Base-by-base conservation (phyloP, 2,888 invertebrate species). In the Xiphydria camelus region DNA sequence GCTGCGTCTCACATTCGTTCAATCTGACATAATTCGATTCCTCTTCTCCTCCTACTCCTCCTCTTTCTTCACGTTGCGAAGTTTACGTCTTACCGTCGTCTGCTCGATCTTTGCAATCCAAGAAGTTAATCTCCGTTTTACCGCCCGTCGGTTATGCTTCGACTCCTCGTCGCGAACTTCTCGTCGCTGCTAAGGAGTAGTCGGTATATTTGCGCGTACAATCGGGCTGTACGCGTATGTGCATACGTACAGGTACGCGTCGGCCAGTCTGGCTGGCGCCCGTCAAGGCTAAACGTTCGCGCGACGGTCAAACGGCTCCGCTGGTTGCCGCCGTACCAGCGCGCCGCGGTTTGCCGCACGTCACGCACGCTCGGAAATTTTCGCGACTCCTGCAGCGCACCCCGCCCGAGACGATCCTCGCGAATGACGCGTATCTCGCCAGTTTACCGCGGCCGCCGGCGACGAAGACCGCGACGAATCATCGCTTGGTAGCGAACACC, bases 231-330 rank as follows among this genome's bases (percentile, higher is more conserved):
- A 18, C 17, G 15, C 10, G 9, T 10, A 18, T 3, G n/a, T 33
- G 10, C 33, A n/a, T 9, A 0, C 17, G 9, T 17, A 33, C 32
- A 33, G 36, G 32, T 42, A 42, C 9, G 34, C 15, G 9, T 18
- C 10, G 17, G 10, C 15, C 54, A 55, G 60, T 54, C 57, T 41
- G 31, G 40, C 48, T 67, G 67, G 66, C 67, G 68, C 66, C 68
- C 59, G 58, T 62, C 68, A 68, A 68, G 68, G 68, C 65, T 68
- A 61, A 32, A 36, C 43, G 29, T 18, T 43, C 37, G 22, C 42
- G 15, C 34, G n/a, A n/a, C 18, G 18, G 15, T 33, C 34, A n/a
- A 18, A 33, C 18, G 23, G 22, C 23, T n/a, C n/a, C 39, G 10
- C 39, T 19, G 29, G 12, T 31, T n/a, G n/a, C 6, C 32, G 32